Percentiles rank a stretch among this genome's conserved stretches.
phyloP scores from a whole-genome alignment of 1,140 invertebrate genomes.

The Polyergus mexicanus region DNA sequence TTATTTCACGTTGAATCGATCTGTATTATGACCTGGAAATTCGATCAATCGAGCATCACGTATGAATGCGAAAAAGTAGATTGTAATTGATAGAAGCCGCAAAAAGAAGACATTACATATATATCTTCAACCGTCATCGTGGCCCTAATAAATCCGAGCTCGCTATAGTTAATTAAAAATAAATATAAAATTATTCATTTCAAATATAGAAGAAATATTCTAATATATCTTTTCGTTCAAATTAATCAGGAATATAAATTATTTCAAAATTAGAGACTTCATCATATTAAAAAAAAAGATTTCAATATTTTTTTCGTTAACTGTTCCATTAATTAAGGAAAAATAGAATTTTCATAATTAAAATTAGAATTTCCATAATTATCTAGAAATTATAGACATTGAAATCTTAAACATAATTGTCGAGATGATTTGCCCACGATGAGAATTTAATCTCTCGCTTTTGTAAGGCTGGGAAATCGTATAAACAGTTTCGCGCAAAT shows the following conservation, averaged over 20 bases:
- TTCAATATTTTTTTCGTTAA: background rate
- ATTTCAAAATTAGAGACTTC: background rate
- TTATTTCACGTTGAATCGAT: conserved; percentile 14
- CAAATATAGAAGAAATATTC: background rate
- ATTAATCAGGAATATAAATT: background rate
- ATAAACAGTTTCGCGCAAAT: conserved; percentile 38
- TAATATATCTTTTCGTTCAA: background rate
- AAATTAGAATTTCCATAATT: conserved; percentile 2
- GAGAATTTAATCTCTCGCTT: conserved; percentile 16
- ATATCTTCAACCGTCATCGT: background rate
- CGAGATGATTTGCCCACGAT: background rate
- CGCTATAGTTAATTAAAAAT: background rate
- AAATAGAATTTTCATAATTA: conserved; percentile 6
- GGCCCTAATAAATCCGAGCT: background rate
- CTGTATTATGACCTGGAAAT: conserved; percentile 50
- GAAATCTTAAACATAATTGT: background rate
- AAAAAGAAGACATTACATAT: background rate
- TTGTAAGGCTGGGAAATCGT: conserved; percentile 20
- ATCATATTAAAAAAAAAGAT: background rate
- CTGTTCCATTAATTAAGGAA: background rate
- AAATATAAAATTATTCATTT: background rate
- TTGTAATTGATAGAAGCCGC: conserved; percentile 4
- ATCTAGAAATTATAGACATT: background rate
- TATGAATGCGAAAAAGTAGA: conserved; percentile 12
- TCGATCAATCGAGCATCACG: conserved; percentile 13